Base-by-base conservation (phyloP, 1,140 invertebrate genomes). In the Zeugodacus cucurbitae region DNA sequence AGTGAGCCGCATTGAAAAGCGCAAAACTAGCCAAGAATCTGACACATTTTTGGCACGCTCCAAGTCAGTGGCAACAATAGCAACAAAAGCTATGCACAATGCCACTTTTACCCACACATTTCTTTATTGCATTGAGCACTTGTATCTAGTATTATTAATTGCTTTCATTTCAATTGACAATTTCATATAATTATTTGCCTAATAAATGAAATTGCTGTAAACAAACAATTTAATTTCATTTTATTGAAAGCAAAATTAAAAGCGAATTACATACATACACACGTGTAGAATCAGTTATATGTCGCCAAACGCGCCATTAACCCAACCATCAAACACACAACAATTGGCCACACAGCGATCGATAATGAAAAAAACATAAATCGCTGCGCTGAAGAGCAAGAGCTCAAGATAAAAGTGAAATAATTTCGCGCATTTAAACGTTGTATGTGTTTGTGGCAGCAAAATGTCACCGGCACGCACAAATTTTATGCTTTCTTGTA, bases 161-260 rank as follows among this genome's bases (percentile, higher is more conserved):
- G 41, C 74, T 82, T 82, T 82, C 74, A 82, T 82, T 82, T 82
- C 41, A 82, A 82, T 82, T 82, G 74, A 82, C 26, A 48, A 82
- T 82, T 82, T 82, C 37, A 48, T 48, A 29, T 82, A 82, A 82
- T 82, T 82, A 82, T 82, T 82, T 82, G 34, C 37, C 41, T 48
- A 82, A 82, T 82, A 82, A 82, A 82, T 82, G 26, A 26, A 70
- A 29, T 48, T 82, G 41, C 74, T 48, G n/a, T 29, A 82, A 44
- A 48, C 34, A 62, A 22, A 11, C 22, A 48, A 44, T 82, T 26
- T 82, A 26, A 82, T 29, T 82, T 48, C 41, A 14, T 44, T 48
- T 44, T 48, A 82, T 48, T 82, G 41, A 82, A 82, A 10, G 37
- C 41, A 29, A n/a, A 29, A 48, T 82, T 41, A 82, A 82, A 54